Evolutionary conservation across 2,888 invertebrate species (phyloP).

Genomic region (Cataglyphis livida): DNA sequence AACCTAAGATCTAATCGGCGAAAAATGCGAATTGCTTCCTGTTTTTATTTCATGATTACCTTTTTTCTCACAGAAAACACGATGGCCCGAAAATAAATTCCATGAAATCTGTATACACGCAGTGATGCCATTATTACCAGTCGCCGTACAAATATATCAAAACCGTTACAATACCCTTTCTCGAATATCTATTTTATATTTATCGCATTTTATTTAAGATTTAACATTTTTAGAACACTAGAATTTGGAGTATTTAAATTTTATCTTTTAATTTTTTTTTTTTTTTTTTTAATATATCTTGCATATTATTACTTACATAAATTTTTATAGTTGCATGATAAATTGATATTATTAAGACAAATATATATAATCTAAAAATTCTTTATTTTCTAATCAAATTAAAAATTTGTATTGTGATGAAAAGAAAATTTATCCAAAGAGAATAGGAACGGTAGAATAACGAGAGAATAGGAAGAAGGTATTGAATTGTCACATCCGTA

Average conservation of each 20-base stretch:
- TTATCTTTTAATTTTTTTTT: background rate
- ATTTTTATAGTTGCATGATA: background rate
- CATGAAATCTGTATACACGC: slow-evolving; percentile 64
- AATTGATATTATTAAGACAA: background rate
- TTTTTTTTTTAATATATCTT: background rate
- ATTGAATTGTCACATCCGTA: slow-evolving; percentile 50
- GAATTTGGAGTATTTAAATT: background rate
- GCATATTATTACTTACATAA: background rate
- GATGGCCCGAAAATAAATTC: slow-evolving; percentile 69
- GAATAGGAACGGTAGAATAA: background rate
- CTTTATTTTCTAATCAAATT: background rate
- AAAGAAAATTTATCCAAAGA: background rate
- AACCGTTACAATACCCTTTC: background rate
- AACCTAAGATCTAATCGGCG: slow-evolving; percentile 49
- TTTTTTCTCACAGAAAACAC: slow-evolving; percentile 50
- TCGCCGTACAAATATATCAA: slow-evolving; percentile 56
- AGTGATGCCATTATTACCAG: slow-evolving; percentile 67
- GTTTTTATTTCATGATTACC: slow-evolving; percentile 48
- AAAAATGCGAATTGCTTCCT: slow-evolving; percentile 65
- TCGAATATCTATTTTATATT: background rate
- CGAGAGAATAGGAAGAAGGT: background rate
- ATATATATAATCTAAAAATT: background rate
- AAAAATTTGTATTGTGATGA: slow-evolving; percentile 1
- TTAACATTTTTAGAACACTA: background rate
- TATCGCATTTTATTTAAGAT: background rate